phyloP scores from a whole-genome alignment of 2,113 vertebrate genomes.

The Hippocampus barbouri region DNA sequence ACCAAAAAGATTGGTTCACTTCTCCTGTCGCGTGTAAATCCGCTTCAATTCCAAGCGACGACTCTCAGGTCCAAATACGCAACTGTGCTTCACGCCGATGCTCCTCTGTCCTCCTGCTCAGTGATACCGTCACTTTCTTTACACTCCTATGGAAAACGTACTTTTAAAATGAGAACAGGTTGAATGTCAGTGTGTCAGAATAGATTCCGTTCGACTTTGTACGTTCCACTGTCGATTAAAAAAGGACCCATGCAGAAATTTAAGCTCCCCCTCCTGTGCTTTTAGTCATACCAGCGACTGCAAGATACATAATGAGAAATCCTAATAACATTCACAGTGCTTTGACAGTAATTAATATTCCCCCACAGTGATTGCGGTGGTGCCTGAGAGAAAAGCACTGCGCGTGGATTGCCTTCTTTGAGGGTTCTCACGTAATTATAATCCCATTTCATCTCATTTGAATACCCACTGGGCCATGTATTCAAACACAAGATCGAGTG shows the following conservation, averaged over 20 bases:
- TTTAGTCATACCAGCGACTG: slow-evolving; percentile 25
- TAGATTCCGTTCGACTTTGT: too few relatives aligned
- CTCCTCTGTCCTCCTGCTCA: too few relatives aligned
- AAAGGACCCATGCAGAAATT: slow-evolving; percentile 1
- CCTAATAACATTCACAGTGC: slow-evolving; percentile 54
- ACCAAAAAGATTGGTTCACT: too few relatives aligned
- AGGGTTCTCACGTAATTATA: slow-evolving; percentile 59
- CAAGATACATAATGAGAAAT: slow-evolving; percentile 54
- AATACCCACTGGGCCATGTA: slow-evolving; percentile 62
- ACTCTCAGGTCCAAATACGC: too few relatives aligned
- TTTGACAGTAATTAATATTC: slow-evolving; percentile 68
- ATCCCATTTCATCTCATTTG: slow-evolving; percentile 73
- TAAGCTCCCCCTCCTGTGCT: slow-evolving; percentile 30
- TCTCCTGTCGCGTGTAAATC: too few relatives aligned
- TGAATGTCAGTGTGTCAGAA: too few relatives aligned
- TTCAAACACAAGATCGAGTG: slow-evolving; percentile 62
- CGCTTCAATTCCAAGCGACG: too few relatives aligned
- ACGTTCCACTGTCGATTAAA: background rate
- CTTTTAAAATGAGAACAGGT: too few relatives aligned
- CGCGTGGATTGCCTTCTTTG: slow-evolving; percentile 48
- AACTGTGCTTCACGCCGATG: too few relatives aligned
- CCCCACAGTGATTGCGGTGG: slow-evolving; percentile 45
- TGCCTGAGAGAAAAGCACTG: slow-evolving; percentile 34
- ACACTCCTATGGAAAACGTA: too few relatives aligned
- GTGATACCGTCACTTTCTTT: too few relatives aligned